Percentiles rank a stretch among this genome's conserved stretches.
Evolutionary conservation across 2,888 invertebrate species (phyloP).

Genomic region (Hypselothyrea guttata): DNA sequence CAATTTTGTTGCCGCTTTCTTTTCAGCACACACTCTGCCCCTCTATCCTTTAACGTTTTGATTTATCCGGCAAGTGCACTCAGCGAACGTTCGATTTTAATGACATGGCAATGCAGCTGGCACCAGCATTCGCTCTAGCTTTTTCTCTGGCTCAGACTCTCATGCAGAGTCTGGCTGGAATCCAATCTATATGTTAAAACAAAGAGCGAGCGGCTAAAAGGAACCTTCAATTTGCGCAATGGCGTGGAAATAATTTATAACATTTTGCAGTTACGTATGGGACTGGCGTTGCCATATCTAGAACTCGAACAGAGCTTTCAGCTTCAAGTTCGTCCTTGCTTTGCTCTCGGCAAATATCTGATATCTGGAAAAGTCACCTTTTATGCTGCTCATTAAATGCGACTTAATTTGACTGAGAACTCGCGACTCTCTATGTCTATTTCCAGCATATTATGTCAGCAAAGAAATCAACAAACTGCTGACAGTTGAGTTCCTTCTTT

Average conservation of each 20-base stretch:
- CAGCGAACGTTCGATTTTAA: slow-evolving; percentile 58
- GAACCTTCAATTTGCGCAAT: slow-evolving; percentile 72
- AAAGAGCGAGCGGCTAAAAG: slow-evolving; percentile 56
- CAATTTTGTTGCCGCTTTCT: slow-evolving; percentile 53
- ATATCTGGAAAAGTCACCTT: slow-evolving; percentile 29
- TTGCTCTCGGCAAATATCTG: background rate
- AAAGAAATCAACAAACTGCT: slow-evolving; percentile 61
- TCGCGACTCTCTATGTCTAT: slow-evolving; percentile 11
- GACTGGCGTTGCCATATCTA: slow-evolving; percentile 3
- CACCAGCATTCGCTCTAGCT: background rate
- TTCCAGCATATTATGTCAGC: slow-evolving; percentile 54
- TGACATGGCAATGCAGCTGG: slow-evolving; percentile 49
- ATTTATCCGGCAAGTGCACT: slow-evolving; percentile 68
- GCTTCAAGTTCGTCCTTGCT: slow-evolving; percentile 1
- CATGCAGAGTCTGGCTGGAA: slow-evolving; percentile 37
- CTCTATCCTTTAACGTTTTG: slow-evolving; percentile 53
- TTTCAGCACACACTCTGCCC: slow-evolving; percentile 24
- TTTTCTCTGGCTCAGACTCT: slow-evolving; percentile 18
- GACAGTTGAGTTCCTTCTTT: slow-evolving; percentile 53
- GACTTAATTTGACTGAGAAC: slow-evolving; percentile 51
- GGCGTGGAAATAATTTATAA: slow-evolving; percentile 76
- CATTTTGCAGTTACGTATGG: slow-evolving; percentile 60
- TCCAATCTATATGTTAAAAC: slow-evolving; percentile 75
- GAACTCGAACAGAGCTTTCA: background rate
- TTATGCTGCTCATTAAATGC: slow-evolving; percentile 63